Evolutionary conservation across 2,888 invertebrate species (phyloP).

Genomic region (Muscina levida): DNA sequence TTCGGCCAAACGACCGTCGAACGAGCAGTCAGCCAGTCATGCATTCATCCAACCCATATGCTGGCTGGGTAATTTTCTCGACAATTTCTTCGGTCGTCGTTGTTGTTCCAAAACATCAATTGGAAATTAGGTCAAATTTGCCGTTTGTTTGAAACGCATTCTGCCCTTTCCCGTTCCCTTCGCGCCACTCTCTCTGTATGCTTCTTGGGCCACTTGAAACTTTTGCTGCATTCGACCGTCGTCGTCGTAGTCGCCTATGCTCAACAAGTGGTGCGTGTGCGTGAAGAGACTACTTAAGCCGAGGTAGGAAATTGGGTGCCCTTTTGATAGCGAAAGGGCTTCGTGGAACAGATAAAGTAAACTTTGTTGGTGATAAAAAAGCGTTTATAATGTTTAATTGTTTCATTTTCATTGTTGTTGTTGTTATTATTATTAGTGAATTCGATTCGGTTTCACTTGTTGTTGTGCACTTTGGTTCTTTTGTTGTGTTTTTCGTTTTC

Average conservation of each 20-base stretch:
- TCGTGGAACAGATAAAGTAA: conserved; percentile 35
- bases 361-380: conserved; percentile 27
- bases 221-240: neutral
- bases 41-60: conserved; percentile 18
- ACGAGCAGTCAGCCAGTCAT: conserved; percentile 1
- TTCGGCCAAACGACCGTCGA: too few relatives aligned
- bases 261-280: conserved; percentile 22
- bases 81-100: conserved; percentile 43
- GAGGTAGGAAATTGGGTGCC: conserved; percentile 28
- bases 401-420: conserved; percentile 23
- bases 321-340: conserved; percentile 51
- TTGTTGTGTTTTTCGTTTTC: neutral
- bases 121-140: conserved; percentile 31
- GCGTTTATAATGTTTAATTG: conserved; percentile 4
- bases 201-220: neutral
- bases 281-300: neutral
- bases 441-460: conserved; percentile 22
- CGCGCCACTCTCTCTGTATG: neutral
- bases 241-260: neutral
- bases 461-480: too few relatives aligned
- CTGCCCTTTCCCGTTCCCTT: neutral
- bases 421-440: too few relatives aligned
- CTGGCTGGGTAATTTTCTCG: conserved; percentile 53
- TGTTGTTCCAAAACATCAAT: conserved; percentile 25
- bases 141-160: neutral